Evolutionary conservation across 2,113 vertebrate species (phyloP).

Genomic region (Phalacrocorax carbo): DNA sequence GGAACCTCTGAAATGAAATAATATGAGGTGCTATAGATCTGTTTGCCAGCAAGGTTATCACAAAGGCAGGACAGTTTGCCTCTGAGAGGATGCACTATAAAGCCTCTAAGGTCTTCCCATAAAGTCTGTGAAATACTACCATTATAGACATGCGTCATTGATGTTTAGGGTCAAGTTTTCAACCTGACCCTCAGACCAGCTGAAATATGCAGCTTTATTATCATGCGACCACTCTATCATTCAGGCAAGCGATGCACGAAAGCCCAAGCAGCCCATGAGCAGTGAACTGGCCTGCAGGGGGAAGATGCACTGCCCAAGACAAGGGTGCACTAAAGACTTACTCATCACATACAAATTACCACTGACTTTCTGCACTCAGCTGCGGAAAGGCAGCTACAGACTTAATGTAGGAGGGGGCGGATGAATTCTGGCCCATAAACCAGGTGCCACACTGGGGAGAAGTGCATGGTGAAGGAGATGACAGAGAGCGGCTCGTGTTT

Average conservation of each 20-base stretch:
- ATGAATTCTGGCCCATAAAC: neutral
- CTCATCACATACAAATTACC: neutral
- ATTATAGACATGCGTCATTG: neutral
- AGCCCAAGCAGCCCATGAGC: neutral
- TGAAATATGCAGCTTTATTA: neutral
- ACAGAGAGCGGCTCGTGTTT: neutral
- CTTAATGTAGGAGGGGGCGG: neutral
- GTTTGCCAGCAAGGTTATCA: slow-evolving; percentile 39
- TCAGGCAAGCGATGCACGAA: neutral
- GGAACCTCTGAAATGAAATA: slow-evolving; percentile 40
- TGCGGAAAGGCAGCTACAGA: neutral
- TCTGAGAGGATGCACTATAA: neutral
- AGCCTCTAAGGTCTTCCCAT: slow-evolving; percentile 3
- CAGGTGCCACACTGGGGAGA: neutral
- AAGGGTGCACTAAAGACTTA: neutral
- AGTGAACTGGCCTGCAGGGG: neutral
- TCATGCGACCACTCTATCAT: neutral
- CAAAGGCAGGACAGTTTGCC: slow-evolving; percentile 28
- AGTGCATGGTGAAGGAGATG: neutral
- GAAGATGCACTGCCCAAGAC: fast-evolving
- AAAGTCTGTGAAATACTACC: neutral
- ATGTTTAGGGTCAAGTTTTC: neutral
- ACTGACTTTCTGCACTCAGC: neutral
- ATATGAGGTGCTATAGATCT: slow-evolving; percentile 44
- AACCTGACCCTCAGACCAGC: neutral